Conservation (phyloP, 2,113 vertebrate genomes). For the Lontra canadensis region DNA sequence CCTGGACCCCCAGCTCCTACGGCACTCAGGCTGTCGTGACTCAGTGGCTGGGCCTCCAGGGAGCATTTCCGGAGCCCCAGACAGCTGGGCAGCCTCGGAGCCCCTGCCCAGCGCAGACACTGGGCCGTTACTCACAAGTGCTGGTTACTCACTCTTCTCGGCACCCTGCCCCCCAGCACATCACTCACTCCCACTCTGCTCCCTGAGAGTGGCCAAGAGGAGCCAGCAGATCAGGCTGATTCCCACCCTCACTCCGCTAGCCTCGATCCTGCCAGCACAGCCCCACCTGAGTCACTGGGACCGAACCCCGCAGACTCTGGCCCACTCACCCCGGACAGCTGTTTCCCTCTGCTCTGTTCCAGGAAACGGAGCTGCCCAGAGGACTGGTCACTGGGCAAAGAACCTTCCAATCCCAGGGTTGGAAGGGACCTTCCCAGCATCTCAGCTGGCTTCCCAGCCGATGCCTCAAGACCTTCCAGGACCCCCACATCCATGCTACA, state of each 20-base stretch:
- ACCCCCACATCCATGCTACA: not conserved
- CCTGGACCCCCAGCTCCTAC: not conserved
- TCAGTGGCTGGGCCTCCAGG: slow-evolving; percentile 36
- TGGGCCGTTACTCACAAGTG: slow-evolving; percentile 55
- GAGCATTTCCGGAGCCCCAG: slow-evolving; percentile 50
- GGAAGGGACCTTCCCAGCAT: not conserved
- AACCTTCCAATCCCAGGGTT: not conserved
- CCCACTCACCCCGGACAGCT: slow-evolving; percentile 29
- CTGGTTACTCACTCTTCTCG: slow-evolving; percentile 67
- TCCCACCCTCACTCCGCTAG: not conserved
- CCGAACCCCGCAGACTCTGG: not conserved
- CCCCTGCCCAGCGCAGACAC: slow-evolving; percentile 41
- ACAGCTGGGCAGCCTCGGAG: not conserved
- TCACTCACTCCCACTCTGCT: not conserved
- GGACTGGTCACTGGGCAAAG: not conserved
- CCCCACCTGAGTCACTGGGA: slow-evolving; percentile 55
- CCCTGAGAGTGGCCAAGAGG: not conserved
- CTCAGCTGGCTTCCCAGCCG: not conserved
- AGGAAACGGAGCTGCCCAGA: not conserved
- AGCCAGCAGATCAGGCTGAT: not conserved
- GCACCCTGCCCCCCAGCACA: not conserved
- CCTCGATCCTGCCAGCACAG: not conserved
- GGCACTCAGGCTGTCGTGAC: not conserved
- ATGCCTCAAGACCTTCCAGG: not conserved
- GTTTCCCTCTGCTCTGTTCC: slow-evolving; percentile 19